Evolutionary conservation across 2,113 vertebrate species (phyloP).

Genomic region (Labeo rohita): DNA sequence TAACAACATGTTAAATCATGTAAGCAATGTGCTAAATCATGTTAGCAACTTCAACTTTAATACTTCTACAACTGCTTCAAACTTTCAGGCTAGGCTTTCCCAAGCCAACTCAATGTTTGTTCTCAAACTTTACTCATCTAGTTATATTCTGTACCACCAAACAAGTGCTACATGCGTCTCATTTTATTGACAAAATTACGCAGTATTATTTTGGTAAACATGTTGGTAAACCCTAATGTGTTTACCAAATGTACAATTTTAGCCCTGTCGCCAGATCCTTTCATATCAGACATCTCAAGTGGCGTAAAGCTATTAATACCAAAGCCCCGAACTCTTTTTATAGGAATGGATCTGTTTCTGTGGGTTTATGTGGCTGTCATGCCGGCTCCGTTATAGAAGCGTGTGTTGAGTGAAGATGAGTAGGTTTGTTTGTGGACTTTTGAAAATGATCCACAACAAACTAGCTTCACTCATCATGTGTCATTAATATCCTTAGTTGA

Average conservation of each 20-base stretch:
- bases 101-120: too few relatives aligned
- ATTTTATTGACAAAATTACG: not conserved
- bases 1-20: too few relatives aligned
- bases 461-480: not conserved
- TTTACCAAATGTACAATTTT: constrained; percentile 63
- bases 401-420: constrained; percentile 23
- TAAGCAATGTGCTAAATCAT: too few relatives aligned
- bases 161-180: too few relatives aligned
- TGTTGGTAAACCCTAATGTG: too few relatives aligned
- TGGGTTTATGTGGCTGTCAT: constrained; percentile 51
- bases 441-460: not conserved
- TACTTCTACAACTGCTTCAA: too few relatives aligned
- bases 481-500: constrained; percentile 3
- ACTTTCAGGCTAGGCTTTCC: too few relatives aligned
- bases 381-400: constrained; percentile 1
- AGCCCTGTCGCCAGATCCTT: constrained; percentile 61
- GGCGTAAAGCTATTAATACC: constrained; percentile 72
- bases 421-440: not conserved
- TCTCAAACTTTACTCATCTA: too few relatives aligned
- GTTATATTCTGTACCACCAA: too few relatives aligned
- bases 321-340: constrained; percentile 57
- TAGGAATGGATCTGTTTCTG: constrained; percentile 49
- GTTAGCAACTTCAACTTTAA: too few relatives aligned
- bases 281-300: constrained; percentile 67
- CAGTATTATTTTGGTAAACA: not conserved